phyloP scores from a whole-genome alignment of 2,888 invertebrate species.

The Apodemia duryi region DNA sequence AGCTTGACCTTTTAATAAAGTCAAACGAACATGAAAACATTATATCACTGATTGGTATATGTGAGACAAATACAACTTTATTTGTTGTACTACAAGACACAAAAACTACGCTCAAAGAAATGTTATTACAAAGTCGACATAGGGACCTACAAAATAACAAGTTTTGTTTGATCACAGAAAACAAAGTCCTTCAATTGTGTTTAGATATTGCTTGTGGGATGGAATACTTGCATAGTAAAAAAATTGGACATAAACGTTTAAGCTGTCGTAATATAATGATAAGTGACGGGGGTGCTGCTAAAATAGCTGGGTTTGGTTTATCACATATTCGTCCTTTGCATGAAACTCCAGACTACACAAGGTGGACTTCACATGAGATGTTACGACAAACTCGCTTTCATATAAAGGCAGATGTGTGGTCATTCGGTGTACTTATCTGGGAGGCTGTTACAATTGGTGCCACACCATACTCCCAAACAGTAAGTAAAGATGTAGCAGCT shows the following conservation, averaged over 20 bases:
- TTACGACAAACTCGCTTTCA: conserved; percentile 83
- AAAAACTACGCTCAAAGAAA: conserved; percentile 83
- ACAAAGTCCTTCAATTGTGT: conserved; percentile 81
- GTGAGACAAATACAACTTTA: conserved; percentile 86
- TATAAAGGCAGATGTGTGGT: conserved; percentile 90
- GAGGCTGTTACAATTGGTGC: conserved; percentile 89
- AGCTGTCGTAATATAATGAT: conserved; percentile 86
- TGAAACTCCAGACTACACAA: conserved; percentile 84
- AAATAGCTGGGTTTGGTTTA: conserved; percentile 87
- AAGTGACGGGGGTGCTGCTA: conserved; percentile 82
- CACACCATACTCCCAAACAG: conserved; percentile 87
- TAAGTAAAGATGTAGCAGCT: conserved; percentile 82
- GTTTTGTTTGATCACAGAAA: conserved; percentile 81
- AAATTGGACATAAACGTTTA: conserved; percentile 86
- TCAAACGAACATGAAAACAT: conserved; percentile 85
- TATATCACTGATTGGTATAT: conserved; percentile 86
- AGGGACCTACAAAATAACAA: conserved; percentile 74
- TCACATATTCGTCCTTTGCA: conserved; percentile 81
- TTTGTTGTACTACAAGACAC: conserved; percentile 86
- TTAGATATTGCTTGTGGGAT: conserved; percentile 85
- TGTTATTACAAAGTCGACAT: conserved; percentile 81
- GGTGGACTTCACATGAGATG: conserved; percentile 90
- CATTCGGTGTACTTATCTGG: conserved; percentile 90
- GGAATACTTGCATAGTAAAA: conserved; percentile 83
- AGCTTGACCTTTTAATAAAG: conserved; percentile 85